Percentiles rank a stretch among this genome's conserved stretches.
These are phyloP conservation scores for Callorhinus ursinus DNA, from an alignment of 2,113 vertebrate species.

Conservation along the genomic window DNA sequence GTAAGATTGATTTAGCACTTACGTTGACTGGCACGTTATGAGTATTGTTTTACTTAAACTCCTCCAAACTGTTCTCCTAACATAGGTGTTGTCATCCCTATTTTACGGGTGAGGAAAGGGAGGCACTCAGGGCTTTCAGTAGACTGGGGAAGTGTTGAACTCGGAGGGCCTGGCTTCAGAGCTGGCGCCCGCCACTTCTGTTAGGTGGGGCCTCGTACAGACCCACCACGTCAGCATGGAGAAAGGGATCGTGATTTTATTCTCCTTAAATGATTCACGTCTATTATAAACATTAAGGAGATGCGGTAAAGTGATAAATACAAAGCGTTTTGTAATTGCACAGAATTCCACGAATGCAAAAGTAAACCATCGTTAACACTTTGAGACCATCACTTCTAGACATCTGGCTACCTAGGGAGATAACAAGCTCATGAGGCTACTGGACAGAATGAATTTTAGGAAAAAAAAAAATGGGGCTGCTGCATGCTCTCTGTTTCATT, in stretches of 20 bases:
- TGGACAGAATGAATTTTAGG: background rate
- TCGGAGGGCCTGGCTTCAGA: background rate
- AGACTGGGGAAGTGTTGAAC: background rate
- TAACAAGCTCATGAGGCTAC: background rate
- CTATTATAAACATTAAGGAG: background rate
- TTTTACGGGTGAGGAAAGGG: conserved; percentile 41
- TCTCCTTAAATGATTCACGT: background rate
- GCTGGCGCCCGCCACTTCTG: fast-evolving
- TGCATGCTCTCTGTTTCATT: background rate
- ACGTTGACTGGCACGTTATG: background rate
- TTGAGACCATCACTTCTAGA: background rate
- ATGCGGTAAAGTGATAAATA: background rate
- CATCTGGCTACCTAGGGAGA: background rate
- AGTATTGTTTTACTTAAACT: background rate
- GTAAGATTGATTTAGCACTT: background rate
- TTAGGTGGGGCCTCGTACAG: background rate
- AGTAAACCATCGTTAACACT: background rate
- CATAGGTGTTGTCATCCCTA: background rate
- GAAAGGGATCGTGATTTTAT: background rate
- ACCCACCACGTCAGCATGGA: background rate
- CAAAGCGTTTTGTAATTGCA: background rate
- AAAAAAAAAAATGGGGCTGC: background rate
- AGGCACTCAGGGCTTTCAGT: background rate
- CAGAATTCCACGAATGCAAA: background rate
- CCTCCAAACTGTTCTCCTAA: background rate